Evolutionary conservation across 2,113 vertebrate species (phyloP), one percentile per base, ranked within the genome.

Genomic region (Leucopsar rothschildi): DNA sequence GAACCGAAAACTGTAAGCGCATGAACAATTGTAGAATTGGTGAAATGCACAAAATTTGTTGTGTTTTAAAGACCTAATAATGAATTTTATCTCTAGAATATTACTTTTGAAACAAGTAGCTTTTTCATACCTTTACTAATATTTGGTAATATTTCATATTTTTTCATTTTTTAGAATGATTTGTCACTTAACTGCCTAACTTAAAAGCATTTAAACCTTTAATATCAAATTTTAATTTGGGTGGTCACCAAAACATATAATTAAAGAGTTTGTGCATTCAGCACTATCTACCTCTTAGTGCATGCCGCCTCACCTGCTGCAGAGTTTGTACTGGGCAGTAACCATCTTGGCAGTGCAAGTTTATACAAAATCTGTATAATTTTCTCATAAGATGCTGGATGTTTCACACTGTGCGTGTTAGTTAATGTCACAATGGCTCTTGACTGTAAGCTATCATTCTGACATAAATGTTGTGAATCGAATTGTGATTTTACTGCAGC

Each of bases 391-490:
- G 69, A 71, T 70, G 50, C 63, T 42, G 59, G 65, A 50, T 86
- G 31, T 70, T 91, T 40, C 18, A 33, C 3, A 29, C 73, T 72
- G n/a, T 69, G 14, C 92, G 65, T 50, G 40, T 96, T 93, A 92
- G n/a, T 83, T 73, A 45, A 39, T 86, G 47, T 88, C 91, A 37
- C 70, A 83, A 28, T 52, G 44, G 44, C 33, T 95, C 42, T 81
- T 86, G 85, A 52, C 80, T 95, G 53, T 95, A 95, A 96, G 90
- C 93, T 95, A 35, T 76, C 57, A 47, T 94, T 97, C 69, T 86
- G 95, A 37, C 24, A 33, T 53, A 87, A 96, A 77, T 59, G 71
- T 82, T 92, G 80, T 52, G 94, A 97, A 95, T 83, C 35, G 84
- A 84, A 86, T 92, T 80, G 69, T 90, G 77, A 76, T 93, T 97